Percentiles rank a stretch among this genome's conserved stretches.
These are phyloP conservation scores for Montipora capitata DNA, from an alignment of 92 coral and sea anemone genomes.

Conservation along the genomic window DNA sequence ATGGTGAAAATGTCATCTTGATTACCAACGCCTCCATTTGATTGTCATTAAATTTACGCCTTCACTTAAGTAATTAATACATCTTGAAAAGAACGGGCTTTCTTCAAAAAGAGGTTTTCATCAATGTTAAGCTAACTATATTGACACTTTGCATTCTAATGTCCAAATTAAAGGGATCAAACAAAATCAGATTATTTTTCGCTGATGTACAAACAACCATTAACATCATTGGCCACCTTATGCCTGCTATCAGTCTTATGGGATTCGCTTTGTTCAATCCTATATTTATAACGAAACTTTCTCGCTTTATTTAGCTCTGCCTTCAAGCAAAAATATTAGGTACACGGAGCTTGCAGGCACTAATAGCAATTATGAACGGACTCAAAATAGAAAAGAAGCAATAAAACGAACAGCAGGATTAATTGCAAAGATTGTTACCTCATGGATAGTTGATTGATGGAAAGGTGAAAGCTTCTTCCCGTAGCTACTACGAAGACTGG, in stretches of 20 bases:
- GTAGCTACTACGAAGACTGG: background rate
- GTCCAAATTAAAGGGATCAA: too few species aligned
- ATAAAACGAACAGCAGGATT: background rate
- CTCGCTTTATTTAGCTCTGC: too few species aligned
- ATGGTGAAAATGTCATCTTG: background rate
- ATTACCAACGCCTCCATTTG: background rate
- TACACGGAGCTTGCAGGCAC: too few species aligned
- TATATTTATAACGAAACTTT: too few species aligned
- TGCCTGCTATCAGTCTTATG: too few species aligned
- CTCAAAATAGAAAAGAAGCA: too few species aligned
- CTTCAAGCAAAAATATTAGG: too few species aligned
- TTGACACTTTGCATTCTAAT: background rate
- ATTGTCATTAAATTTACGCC: background rate
- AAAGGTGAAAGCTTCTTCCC: background rate
- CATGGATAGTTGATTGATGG: background rate
- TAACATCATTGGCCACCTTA: too few species aligned
- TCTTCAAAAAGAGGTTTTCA: background rate
- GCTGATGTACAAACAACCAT: too few species aligned
- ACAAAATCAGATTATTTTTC: too few species aligned
- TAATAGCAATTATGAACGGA: too few species aligned
- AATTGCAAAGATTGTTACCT: background rate
- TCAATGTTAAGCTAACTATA: background rate
- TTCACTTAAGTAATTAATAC: background rate
- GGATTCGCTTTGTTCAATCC: too few species aligned
- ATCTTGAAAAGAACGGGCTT: background rate